A percentile compares a stretch with the other conserved stretches of the same genome.
Conservation (phyloP, 2,797 vertebrate species). For the Loriculus beryllinus region DNA sequence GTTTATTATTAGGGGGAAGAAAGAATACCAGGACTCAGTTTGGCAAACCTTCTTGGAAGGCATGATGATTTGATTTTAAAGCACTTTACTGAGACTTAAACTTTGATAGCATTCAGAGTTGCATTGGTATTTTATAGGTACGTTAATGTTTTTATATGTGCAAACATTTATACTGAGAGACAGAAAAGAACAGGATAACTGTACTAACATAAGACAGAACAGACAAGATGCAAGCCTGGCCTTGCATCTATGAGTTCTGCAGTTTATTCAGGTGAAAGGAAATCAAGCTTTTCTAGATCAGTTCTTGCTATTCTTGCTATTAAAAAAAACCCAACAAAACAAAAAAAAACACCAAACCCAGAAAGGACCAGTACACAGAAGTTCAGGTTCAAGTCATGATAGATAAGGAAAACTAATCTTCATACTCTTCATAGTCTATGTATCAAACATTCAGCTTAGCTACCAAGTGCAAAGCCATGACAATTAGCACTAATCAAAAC, state of each 20-base stretch:
- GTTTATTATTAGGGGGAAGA: background rate
- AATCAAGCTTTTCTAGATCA: background rate
- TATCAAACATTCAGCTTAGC: background rate
- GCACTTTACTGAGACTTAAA: background rate
- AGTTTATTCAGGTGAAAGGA: background rate
- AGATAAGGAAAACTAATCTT: background rate
- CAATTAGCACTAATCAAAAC: background rate
- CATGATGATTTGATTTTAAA: conserved; percentile 26
- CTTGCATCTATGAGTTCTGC: background rate
- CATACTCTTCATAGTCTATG: background rate
- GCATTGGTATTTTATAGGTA: background rate
- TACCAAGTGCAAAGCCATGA: background rate
- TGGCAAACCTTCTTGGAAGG: background rate
- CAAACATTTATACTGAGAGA: background rate
- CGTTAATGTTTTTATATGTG: background rate
- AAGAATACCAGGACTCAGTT: background rate
- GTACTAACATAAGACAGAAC: background rate
- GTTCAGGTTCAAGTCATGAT: background rate
- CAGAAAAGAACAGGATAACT: background rate
- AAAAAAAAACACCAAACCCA: fast-evolving
- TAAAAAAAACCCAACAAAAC: background rate
- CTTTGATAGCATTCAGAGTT: background rate
- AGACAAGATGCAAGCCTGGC: background rate
- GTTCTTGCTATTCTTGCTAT: background rate
- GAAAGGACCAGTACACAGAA: background rate